phyloP scores from a whole-genome alignment of 2,888 invertebrate species.

The Heliconius cydno region DNA sequence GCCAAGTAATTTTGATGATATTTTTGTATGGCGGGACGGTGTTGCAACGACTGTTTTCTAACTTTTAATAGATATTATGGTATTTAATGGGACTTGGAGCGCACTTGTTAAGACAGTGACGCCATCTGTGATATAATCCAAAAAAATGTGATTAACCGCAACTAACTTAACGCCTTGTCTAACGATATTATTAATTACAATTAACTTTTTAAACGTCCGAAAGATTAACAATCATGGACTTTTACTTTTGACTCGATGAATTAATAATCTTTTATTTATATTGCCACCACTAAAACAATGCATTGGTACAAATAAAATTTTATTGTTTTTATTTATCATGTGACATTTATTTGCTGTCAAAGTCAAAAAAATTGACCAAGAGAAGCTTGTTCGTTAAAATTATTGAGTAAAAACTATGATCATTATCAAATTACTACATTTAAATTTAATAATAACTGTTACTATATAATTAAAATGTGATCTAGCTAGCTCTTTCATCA shows the following conservation, averaged over 20 bases:
- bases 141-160: slow-evolving; percentile 63
- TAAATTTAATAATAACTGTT: background rate
- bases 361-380: background rate
- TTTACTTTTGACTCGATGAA: slow-evolving; percentile 3
- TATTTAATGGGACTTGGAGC: slow-evolving; percentile 27
- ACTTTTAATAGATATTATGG: slow-evolving; percentile 36
- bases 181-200: slow-evolving; percentile 41
- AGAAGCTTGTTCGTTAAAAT: background rate
- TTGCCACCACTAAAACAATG: background rate
- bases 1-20: slow-evolving; percentile 44
- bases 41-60: slow-evolving; percentile 8
- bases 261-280: background rate
- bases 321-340: background rate
- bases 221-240: background rate
- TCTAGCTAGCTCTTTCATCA: slow-evolving; percentile 34
- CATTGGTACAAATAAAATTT: background rate
- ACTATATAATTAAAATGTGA: slow-evolving; percentile 11
- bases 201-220: background rate
- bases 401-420: background rate
- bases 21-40: slow-evolving; percentile 23
- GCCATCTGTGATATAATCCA: slow-evolving; percentile 61
- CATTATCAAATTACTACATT: background rate
- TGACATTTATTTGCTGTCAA: background rate
- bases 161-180: slow-evolving; percentile 57
- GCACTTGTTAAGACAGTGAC: slow-evolving; percentile 41